Conservation (phyloP, 2,888 invertebrate species). For the Laspeyria flexula region DNA sequence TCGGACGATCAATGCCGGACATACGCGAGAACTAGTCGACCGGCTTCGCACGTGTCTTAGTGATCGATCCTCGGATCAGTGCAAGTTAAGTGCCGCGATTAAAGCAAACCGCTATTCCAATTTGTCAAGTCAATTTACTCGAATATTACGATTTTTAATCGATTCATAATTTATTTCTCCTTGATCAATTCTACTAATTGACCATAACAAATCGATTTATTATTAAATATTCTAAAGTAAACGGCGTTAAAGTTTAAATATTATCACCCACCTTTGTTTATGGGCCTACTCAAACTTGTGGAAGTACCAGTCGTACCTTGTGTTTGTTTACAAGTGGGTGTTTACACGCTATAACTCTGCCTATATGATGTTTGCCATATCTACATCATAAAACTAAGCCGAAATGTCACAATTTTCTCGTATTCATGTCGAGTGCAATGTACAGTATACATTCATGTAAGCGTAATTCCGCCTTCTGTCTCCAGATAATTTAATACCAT, state of each 20-base stretch:
- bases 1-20: constrained; percentile 76
- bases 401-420: constrained; percentile 40
- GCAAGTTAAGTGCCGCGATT: constrained; percentile 38
- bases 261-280: constrained; percentile 59
- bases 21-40: constrained; percentile 65
- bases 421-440: constrained; percentile 40
- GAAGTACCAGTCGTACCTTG: constrained; percentile 57
- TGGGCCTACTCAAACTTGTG: constrained; percentile 64
- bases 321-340: constrained; percentile 54
- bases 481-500: constrained; percentile 47
- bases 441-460: constrained; percentile 45
- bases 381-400: constrained; percentile 42
- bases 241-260: constrained; percentile 49
- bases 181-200: constrained; percentile 18
- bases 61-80: constrained; percentile 19
- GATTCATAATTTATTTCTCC: constrained; percentile 2
- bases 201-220: constrained; percentile 36
- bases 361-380: constrained; percentile 54
- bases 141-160: constrained; percentile 3
- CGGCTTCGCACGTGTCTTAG: constrained; percentile 49
- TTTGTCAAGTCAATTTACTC: neutral
- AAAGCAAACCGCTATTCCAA: neutral
- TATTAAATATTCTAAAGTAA: constrained; percentile 43
- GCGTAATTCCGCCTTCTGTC: constrained; percentile 46
- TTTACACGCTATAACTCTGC: constrained; percentile 58